Percentiles rank a stretch among this genome's conserved stretches.
These are phyloP conservation scores for Pachymerium ferrugineum DNA, from an alignment of 2,888 invertebrate genomes.

Conservation along the genomic window DNA sequence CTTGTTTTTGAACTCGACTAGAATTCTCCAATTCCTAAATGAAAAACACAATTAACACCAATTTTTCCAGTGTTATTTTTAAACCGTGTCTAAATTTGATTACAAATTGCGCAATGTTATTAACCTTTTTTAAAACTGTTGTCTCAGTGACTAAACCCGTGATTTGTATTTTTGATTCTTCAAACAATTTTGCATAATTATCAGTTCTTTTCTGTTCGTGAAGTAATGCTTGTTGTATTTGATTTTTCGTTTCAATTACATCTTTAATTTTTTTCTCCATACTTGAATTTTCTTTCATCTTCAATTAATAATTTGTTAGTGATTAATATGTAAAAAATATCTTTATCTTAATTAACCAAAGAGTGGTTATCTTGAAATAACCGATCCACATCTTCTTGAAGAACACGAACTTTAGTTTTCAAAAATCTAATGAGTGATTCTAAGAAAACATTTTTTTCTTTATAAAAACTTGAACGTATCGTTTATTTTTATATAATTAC, in stretches of 20 bases:
- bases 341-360: slow-evolving; percentile 36
- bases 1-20: slow-evolving; percentile 51
- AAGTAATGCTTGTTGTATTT: slow-evolving; percentile 44
- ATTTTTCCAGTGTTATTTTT: slow-evolving; percentile 30
- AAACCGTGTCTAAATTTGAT: neutral
- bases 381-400: slow-evolving; percentile 31
- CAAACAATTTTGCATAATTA: slow-evolving; percentile 47
- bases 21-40: slow-evolving; percentile 52
- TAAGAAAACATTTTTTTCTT: neutral
- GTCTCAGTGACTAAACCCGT: neutral
- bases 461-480: neutral
- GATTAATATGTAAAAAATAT: slow-evolving; percentile 39
- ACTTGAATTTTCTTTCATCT: slow-evolving; percentile 46
- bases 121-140: neutral
- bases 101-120: slow-evolving; percentile 36
- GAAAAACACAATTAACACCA: slow-evolving; percentile 32
- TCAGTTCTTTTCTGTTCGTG: slow-evolving; percentile 47
- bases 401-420: slow-evolving; percentile 29
- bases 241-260: slow-evolving; percentile 47
- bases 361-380: slow-evolving; percentile 38
- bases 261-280: slow-evolving; percentile 45
- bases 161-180: slow-evolving; percentile 44
- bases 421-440: slow-evolving; percentile 28
- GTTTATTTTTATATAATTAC: neutral
- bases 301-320: slow-evolving; percentile 33